Evolutionary conservation across 2,113 vertebrate genomes (phyloP).

Genomic region (Tetrax tetrax): DNA sequence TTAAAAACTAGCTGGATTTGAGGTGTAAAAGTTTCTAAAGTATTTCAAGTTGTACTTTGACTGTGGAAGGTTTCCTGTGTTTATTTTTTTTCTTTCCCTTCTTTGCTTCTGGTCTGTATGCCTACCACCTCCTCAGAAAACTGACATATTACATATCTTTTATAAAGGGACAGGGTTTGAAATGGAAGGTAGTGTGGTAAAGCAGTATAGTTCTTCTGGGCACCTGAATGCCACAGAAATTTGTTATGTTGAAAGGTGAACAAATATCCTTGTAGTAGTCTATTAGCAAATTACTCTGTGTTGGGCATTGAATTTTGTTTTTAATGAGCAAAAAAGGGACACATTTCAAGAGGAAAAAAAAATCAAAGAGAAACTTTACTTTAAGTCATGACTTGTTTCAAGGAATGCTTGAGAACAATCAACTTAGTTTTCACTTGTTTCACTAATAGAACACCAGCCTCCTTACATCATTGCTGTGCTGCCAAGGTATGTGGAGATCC

Average conservation of each 20-base stretch:
- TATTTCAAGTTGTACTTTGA: neutral
- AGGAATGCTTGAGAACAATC: neutral
- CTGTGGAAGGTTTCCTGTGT: neutral
- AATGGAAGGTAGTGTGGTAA: neutral
- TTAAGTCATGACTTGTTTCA: neutral
- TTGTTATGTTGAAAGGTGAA: neutral
- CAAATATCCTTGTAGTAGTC: neutral
- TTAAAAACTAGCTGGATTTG: neutral
- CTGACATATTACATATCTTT: neutral
- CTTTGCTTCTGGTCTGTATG: neutral
- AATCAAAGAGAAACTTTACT: neutral
- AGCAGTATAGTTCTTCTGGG: neutral
- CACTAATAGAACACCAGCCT: constrained; percentile 89
- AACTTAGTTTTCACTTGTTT: neutral
- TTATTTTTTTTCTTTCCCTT: neutral
- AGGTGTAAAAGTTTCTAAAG: neutral
- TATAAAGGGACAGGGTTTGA: neutral
- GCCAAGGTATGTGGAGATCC: constrained; percentile 94
- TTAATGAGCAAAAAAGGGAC: neutral
- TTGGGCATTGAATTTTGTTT: neutral
- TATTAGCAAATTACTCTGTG: neutral
- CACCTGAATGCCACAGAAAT: neutral
- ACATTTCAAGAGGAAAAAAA: neutral
- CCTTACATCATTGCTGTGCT: constrained; percentile 97
- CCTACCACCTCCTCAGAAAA: neutral